Percentiles rank a stretch among this genome's conserved stretches.
phyloP scores from a whole-genome alignment of 2,888 invertebrate species.

The Helobdella robusta region DNA sequence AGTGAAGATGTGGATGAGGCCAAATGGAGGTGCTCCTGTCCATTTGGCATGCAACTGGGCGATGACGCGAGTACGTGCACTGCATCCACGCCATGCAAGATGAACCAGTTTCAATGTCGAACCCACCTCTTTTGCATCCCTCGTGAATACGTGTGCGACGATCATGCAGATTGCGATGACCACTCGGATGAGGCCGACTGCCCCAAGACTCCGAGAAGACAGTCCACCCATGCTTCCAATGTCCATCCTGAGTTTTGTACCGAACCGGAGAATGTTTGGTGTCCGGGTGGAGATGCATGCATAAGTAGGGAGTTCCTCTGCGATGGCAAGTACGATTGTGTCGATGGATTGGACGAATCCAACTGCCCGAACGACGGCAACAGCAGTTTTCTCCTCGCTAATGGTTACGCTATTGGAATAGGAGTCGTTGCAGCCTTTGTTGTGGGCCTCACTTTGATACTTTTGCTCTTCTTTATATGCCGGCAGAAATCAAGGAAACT shows the following conservation, averaged over 20 bases:
- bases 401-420: conserved; percentile 48
- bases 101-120: conserved; percentile 73
- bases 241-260: conserved; percentile 22
- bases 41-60: conserved; percentile 58
- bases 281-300: conserved; percentile 23
- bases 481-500: conserved; percentile 37
- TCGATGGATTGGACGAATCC: conserved; percentile 35
- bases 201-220: conserved; percentile 39
- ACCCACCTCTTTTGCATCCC: conserved; percentile 80
- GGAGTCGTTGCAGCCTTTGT: conserved; percentile 54
- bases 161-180: conserved; percentile 55
- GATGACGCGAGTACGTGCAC: conserved; percentile 57
- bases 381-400: conserved; percentile 34
- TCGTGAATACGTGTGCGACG: conserved; percentile 89
- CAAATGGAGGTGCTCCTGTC: conserved; percentile 65
- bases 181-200: conserved; percentile 46
- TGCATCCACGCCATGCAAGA: conserved; percentile 44
- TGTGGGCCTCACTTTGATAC: conserved; percentile 52
- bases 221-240: conserved; percentile 42
- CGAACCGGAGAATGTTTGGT: conserved; percentile 35
- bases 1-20: conserved; percentile 32
- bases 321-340: conserved; percentile 43
- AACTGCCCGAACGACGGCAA: conserved; percentile 37
- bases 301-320: conserved; percentile 61
- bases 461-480: conserved; percentile 41